Percentiles rank a stretch among this genome's conserved stretches.
Evolutionary conservation across 2,797 vertebrate genomes (phyloP).

Genomic region (Phrynocephalus guinanensis): DNA sequence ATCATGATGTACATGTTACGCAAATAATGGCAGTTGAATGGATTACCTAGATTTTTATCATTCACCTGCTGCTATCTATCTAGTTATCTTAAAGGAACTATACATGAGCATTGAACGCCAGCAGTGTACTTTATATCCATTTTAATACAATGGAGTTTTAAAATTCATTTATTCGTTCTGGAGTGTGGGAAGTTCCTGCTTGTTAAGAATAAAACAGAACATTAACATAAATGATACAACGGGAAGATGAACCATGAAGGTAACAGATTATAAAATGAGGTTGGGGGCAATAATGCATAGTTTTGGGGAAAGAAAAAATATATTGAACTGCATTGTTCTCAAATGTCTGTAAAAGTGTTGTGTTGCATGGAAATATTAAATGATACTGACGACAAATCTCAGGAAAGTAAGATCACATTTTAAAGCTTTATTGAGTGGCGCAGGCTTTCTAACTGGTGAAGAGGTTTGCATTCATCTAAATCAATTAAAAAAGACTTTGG

Average conservation of each 20-base stretch:
- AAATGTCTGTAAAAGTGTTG: slow-evolving; percentile 13
- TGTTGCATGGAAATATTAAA: slow-evolving; percentile 10
- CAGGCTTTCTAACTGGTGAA: slow-evolving; percentile 31
- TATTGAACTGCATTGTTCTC: slow-evolving; percentile 45
- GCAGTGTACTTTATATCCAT: slow-evolving; percentile 4
- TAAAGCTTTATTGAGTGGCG: slow-evolving; percentile 28
- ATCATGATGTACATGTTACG: neutral
- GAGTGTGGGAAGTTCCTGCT: slow-evolving; percentile 60
- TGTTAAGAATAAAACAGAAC: slow-evolving; percentile 61
- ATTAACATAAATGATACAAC: slow-evolving; percentile 70
- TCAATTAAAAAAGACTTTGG: slow-evolving; percentile 12
- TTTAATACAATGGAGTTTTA: slow-evolving; percentile 57
- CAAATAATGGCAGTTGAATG: slow-evolving; percentile 16
- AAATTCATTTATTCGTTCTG: slow-evolving; percentile 71
- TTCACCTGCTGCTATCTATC: slow-evolving; percentile 5
- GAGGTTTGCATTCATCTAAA: slow-evolving; percentile 30
- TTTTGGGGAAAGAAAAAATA: slow-evolving; percentile 44
- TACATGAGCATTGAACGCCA: slow-evolving; percentile 25
- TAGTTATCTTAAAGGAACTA: slow-evolving; percentile 2
- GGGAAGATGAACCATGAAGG: slow-evolving; percentile 54
- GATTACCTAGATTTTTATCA: neutral
- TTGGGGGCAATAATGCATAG: slow-evolving; percentile 51
- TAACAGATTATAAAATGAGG: slow-evolving; percentile 62
- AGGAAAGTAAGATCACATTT: slow-evolving; percentile 1
- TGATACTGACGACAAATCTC: slow-evolving; percentile 20